These are phyloP conservation scores for Tapirus indicus DNA, from an alignment of 2,797 vertebrate species.

Conservation along the genomic window DNA sequence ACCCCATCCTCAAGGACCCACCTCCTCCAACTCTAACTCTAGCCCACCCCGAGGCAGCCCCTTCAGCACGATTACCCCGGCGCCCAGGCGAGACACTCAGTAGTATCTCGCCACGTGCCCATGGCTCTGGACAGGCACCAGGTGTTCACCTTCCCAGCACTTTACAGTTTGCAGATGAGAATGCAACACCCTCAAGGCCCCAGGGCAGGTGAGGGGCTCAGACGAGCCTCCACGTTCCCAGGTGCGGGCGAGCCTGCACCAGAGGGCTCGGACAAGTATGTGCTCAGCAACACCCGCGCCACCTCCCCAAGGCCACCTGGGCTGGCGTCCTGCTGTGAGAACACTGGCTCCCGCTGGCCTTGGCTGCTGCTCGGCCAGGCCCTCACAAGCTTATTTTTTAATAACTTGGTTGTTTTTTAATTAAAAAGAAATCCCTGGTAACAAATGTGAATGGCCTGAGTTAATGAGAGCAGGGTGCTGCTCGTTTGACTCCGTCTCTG, in stretches of 20 bases:
- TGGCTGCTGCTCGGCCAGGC: conserved; percentile 34
- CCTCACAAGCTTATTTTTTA: conserved; percentile 72
- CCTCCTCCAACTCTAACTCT: neutral
- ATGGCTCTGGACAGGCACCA: neutral
- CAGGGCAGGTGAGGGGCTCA: neutral
- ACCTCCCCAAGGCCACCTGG: neutral
- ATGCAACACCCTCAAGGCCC: neutral
- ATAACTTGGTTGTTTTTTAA: conserved; percentile 82
- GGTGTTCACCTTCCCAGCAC: neutral
- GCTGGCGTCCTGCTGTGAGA: neutral
- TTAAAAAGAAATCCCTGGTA: conserved; percentile 84
- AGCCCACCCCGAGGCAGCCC: neutral
- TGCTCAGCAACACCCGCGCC: neutral
- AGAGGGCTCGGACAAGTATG: neutral
- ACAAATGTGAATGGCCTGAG: conserved; percentile 74
- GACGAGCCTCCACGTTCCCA: neutral
- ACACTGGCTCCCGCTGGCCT: neutral
- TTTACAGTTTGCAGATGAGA: neutral
- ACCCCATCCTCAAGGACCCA: neutral
- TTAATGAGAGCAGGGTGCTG: conserved; percentile 81
- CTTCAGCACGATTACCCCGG: neutral
- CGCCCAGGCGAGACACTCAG: neutral
- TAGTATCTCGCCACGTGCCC: rapidly evolving
- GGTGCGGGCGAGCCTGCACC: neutral
- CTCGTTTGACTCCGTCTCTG: conserved; percentile 60